Percentiles rank a stretch among this genome's conserved stretches.
Evolutionary conservation across 2,888 invertebrate species (phyloP).

Genomic region (Tiliacea citrago): DNA sequence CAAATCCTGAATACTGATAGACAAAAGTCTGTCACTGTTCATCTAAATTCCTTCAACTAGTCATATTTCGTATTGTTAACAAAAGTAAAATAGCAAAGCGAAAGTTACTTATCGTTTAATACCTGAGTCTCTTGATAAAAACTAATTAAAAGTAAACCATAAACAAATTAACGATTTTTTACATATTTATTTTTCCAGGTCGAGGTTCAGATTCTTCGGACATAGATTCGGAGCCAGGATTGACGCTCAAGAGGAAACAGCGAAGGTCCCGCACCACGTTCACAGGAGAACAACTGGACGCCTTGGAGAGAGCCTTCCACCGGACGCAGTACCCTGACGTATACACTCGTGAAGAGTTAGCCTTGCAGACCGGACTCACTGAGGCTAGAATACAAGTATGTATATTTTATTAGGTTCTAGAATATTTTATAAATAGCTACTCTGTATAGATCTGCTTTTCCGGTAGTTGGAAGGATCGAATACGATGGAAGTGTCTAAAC

Average conservation of each 20-base stretch:
- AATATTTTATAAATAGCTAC: not conserved
- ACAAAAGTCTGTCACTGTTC: slow-evolving; percentile 19
- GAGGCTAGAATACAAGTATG: slow-evolving; percentile 97
- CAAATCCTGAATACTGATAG: slow-evolving; percentile 53
- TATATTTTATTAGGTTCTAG: not conserved
- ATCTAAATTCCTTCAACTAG: not conserved
- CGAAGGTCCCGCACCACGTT: slow-evolving; percentile 98
- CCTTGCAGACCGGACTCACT: slow-evolving; percentile 96
- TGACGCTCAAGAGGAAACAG: slow-evolving; percentile 97
- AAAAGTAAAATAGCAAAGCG: not conserved
- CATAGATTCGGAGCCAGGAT: slow-evolving; percentile 97
- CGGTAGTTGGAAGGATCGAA: not conserved
- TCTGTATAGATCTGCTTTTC: not conserved
- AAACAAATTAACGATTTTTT: slow-evolving; percentile 6
- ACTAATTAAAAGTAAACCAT: not conserved
- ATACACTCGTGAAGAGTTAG: slow-evolving; percentile 97
- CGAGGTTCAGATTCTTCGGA: slow-evolving; percentile 92
- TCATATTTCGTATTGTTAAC: not conserved
- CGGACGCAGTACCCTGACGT: slow-evolving; percentile 99
- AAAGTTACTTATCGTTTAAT: not conserved
- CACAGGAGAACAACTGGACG: slow-evolving; percentile 97
- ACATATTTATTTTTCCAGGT: slow-evolving; percentile 71
- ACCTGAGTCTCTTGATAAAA: not conserved
- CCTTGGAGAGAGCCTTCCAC: slow-evolving; percentile 97
- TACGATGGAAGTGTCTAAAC: not conserved